A percentile compares a stretch with the other conserved stretches of the same genome.
Conservation (phyloP, 2,797 vertebrate genomes). For the Macropus fuliginosus region DNA sequence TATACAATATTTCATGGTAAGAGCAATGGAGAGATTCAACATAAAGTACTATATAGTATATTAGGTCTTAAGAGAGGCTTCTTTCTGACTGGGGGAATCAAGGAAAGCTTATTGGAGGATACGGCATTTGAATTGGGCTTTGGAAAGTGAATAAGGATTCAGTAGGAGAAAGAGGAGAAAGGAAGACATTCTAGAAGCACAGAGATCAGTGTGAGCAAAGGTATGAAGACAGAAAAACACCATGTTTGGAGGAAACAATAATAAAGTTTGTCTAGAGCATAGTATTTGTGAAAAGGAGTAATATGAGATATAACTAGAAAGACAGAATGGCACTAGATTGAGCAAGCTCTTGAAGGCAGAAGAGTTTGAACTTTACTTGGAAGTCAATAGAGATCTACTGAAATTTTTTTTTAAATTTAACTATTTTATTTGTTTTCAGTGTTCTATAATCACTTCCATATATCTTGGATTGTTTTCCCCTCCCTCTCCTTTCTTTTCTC, state of each 20-base stretch:
- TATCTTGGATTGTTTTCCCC: no score
- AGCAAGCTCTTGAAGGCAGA: background rate
- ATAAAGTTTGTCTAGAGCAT: background rate
- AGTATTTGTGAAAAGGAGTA: background rate
- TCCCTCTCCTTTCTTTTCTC: no score
- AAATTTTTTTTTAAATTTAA: background rate
- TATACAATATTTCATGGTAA: background rate
- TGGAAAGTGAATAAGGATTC: background rate
- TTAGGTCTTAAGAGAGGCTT: background rate
- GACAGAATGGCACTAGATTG: background rate
- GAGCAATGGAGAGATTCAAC: background rate
- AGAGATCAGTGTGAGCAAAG: background rate
- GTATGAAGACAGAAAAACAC: background rate
- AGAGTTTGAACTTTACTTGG: background rate
- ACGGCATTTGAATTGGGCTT: no score
- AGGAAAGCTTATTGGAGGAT: no score
- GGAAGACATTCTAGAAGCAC: background rate
- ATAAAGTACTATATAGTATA: background rate
- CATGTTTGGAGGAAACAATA: background rate
- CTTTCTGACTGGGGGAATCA: background rate
- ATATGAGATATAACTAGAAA: background rate
- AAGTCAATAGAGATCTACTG: background rate
- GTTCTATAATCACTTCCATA: no score
- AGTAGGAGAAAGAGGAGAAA: background rate
- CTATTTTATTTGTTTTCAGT: no score